Evolutionary conservation across 2,113 vertebrate species (phyloP).

Genomic region (Tyrannus savana): DNA sequence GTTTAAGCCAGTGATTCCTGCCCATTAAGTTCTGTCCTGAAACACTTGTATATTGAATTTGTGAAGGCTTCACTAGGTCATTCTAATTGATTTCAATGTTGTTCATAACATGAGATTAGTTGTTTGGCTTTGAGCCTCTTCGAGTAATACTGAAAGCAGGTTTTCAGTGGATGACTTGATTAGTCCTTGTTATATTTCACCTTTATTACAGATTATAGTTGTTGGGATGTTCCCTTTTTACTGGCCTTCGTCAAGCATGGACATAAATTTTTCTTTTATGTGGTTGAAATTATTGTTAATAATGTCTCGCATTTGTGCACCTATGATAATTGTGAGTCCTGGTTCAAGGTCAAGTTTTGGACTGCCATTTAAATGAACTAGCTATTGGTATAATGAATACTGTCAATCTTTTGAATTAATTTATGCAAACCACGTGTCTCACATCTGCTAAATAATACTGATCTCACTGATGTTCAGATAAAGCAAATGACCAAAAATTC

Average conservation of each 20-base stretch:
- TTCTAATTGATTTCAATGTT: background rate
- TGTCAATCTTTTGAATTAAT: background rate
- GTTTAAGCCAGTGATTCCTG: background rate
- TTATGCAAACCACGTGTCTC: background rate
- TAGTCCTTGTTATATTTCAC: background rate
- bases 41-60: background rate
- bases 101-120: background rate
- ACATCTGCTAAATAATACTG: background rate
- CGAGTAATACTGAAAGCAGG: background rate
- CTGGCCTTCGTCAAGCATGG: background rate
- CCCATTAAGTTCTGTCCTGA: background rate
- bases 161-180: background rate
- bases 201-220: background rate
- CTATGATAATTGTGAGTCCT: background rate
- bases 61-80: background rate
- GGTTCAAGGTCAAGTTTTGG: too few species aligned
- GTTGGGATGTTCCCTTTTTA: background rate
- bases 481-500: background rate
- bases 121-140: background rate
- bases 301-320: background rate
- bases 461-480: background rate
- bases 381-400: background rate
- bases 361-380: background rate
- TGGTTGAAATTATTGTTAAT: background rate
- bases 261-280: background rate